Conservation (phyloP, 2,113 vertebrate genomes). For the Callorhinus ursinus region DNA sequence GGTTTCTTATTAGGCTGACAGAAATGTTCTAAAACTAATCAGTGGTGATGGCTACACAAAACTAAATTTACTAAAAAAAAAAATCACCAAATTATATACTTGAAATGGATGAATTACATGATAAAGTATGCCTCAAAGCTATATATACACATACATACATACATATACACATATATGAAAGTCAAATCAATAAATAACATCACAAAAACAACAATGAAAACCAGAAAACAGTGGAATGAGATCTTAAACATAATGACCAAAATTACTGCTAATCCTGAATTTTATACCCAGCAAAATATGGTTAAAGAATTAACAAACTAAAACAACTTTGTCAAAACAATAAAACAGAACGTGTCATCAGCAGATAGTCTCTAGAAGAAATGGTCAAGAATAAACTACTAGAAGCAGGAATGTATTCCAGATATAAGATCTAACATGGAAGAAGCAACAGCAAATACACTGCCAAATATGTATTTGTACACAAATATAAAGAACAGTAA, state of each 20-base stretch:
- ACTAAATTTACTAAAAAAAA: neutral
- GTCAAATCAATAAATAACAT: neutral
- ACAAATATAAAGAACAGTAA: neutral
- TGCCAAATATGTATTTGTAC: neutral
- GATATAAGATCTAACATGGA: neutral
- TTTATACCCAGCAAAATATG: neutral
- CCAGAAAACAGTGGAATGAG: neutral
- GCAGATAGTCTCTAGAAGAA: neutral
- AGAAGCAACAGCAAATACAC: neutral
- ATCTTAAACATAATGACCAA: neutral
- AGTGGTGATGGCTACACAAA: neutral
- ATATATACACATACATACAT: neutral
- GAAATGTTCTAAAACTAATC: neutral
- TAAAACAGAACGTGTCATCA: neutral
- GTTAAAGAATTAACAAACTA: neutral
- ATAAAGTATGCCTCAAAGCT: neutral
- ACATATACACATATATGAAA: neutral
- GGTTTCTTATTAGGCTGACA: neutral
- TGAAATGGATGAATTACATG: neutral
- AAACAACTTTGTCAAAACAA: neutral
- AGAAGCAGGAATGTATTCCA: neutral
- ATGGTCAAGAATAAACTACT: neutral
- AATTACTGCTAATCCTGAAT: neutral
- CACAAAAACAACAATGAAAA: neutral
- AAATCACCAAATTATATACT: neutral